Evolutionary conservation across 2,888 invertebrate genomes (phyloP).

Genomic region (Phania funesta): DNA sequence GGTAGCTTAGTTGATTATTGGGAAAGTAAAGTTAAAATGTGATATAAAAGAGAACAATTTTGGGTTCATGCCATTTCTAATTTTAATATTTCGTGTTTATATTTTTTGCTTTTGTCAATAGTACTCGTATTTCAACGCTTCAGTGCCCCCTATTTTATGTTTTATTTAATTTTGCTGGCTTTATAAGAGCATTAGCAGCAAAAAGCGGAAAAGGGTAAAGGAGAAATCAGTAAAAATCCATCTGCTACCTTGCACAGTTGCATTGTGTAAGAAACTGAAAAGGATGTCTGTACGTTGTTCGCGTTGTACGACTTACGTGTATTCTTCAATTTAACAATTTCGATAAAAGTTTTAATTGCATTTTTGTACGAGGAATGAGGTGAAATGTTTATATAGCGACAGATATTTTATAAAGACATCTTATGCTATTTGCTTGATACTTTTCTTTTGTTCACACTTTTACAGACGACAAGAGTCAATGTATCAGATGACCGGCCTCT

Average conservation of each 20-base stretch:
- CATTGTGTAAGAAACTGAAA: slow-evolving; percentile 1
- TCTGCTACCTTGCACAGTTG: slow-evolving; percentile 9
- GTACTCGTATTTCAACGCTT: slow-evolving; percentile 26
- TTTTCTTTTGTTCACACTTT: neutral
- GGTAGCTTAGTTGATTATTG: slow-evolving; percentile 28
- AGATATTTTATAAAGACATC: too few relatives aligned
- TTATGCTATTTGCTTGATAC: neutral
- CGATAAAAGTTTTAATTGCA: neutral
- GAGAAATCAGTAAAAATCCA: slow-evolving; percentile 1
- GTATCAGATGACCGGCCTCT: slow-evolving; percentile 93
- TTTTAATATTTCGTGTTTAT: slow-evolving; percentile 41
- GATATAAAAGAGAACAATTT: neutral
- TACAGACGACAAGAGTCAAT: slow-evolving; percentile 90
- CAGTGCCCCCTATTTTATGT: slow-evolving; percentile 1
- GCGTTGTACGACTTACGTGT: neutral
- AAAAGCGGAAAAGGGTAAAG: neutral
- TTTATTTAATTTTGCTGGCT: too few relatives aligned
- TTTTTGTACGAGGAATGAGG: neutral
- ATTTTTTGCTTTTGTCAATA: slow-evolving; percentile 6
- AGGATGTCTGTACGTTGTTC: neutral
- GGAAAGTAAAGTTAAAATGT: slow-evolving; percentile 23
- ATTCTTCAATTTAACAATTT: neutral
- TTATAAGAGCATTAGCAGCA: neutral
- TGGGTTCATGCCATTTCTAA: slow-evolving; percentile 45
- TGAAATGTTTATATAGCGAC: neutral